Evolutionary conservation across 2,888 invertebrate species (phyloP).

Genomic region (Sthenelais limicola): DNA sequence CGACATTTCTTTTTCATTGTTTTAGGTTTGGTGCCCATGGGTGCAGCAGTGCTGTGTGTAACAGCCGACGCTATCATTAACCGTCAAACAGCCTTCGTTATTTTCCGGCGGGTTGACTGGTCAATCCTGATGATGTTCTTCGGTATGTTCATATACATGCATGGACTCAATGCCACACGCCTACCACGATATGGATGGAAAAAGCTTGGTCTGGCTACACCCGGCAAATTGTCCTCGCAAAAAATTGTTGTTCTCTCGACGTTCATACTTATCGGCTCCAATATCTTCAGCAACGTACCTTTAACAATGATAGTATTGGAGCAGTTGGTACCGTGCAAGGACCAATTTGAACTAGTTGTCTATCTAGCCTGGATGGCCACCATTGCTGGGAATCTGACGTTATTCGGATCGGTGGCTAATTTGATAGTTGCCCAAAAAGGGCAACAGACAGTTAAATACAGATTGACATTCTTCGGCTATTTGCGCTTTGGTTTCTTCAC

Average conservation of each 20-base stretch:
- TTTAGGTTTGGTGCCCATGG: slow-evolving; percentile 53
- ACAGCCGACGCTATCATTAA: slow-evolving; percentile 50
- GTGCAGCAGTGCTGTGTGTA: slow-evolving; percentile 48
- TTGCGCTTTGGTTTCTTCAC: slow-evolving; percentile 33
- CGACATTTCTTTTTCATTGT: too few relatives aligned
- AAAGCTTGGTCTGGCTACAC: slow-evolving; percentile 43
- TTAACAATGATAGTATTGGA: slow-evolving; percentile 52
- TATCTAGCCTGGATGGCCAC: slow-evolving; percentile 54
- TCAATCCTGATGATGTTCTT: slow-evolving; percentile 53
- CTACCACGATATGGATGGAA: slow-evolving; percentile 51
- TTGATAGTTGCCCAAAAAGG: slow-evolving; percentile 50
- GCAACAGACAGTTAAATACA: slow-evolving; percentile 21
- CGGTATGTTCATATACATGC: slow-evolving; percentile 53
- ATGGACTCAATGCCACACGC: slow-evolving; percentile 51
- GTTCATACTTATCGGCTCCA: slow-evolving; percentile 52
- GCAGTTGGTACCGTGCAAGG: slow-evolving; percentile 49
- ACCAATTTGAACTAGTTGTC: slow-evolving; percentile 50
- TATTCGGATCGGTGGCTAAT: slow-evolving; percentile 55
- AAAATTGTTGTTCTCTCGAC: slow-evolving; percentile 42
- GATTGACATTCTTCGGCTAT: slow-evolving; percentile 32
- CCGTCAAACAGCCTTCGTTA: slow-evolving; percentile 34
- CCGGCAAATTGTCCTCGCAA: neutral
- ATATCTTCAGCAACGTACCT: slow-evolving; percentile 55
- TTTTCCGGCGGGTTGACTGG: slow-evolving; percentile 52
- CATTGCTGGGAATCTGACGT: slow-evolving; percentile 54